Conservation (phyloP, 2,797 vertebrate species). For the Paratrypauchen microcephalus region DNA sequence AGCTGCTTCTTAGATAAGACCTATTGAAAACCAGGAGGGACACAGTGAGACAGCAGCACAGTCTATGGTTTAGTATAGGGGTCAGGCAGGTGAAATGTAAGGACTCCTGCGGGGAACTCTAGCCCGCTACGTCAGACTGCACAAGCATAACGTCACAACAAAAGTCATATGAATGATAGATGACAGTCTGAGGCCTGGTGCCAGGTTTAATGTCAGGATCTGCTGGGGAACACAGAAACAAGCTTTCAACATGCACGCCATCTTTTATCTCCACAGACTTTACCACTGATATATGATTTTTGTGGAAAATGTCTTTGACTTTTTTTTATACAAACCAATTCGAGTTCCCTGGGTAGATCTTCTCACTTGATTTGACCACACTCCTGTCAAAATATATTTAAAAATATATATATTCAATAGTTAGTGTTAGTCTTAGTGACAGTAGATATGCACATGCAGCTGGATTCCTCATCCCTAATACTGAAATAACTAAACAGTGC, state of each 20-base stretch:
- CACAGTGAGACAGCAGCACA: conserved; percentile 5
- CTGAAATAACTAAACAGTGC: too few relatives aligned
- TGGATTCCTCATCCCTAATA: too few relatives aligned
- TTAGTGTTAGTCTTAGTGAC: too few relatives aligned
- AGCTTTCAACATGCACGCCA: conserved; percentile 7
- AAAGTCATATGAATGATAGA: conserved; percentile 69
- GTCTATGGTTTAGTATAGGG: conserved; percentile 43
- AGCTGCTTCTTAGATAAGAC: conserved; percentile 4
- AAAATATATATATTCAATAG: too few relatives aligned
- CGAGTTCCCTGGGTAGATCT: too few relatives aligned
- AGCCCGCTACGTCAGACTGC: conserved; percentile 41
- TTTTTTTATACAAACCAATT: too few relatives aligned
- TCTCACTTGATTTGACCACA: too few relatives aligned
- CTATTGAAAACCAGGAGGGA: conserved; percentile 18
- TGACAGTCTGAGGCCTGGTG: conserved; percentile 57
- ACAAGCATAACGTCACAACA: conserved; percentile 56
- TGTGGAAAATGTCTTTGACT: background rate
- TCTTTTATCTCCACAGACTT: background rate
- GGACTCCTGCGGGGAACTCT: conserved; percentile 55
- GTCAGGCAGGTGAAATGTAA: conserved; percentile 62
- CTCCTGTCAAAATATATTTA: too few relatives aligned
- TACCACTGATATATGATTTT: too few relatives aligned
- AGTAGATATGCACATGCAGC: too few relatives aligned
- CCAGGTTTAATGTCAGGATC: conserved; percentile 50
- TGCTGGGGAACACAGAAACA: background rate